Evolutionary conservation across 2,113 vertebrate genomes (phyloP).

Genomic region (Cichladusa arquata): DNA sequence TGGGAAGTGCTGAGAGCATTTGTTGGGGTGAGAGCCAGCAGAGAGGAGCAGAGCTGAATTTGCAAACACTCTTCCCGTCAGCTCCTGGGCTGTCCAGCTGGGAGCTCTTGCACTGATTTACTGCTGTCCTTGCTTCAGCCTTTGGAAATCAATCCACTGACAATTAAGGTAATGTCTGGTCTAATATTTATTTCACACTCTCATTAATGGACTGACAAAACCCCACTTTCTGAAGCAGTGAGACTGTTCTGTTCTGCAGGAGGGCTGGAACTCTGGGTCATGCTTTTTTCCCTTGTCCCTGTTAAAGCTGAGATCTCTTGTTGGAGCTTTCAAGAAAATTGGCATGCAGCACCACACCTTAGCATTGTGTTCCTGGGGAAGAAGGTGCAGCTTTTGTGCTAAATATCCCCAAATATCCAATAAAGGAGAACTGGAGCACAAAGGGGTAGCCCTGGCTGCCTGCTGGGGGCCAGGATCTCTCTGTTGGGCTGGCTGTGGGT

Average conservation of each 20-base stretch:
- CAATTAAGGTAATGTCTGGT: constrained; percentile 28
- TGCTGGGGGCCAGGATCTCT: not conserved
- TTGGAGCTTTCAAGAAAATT: not conserved
- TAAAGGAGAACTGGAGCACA: not conserved
- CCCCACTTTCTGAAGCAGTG: not conserved
- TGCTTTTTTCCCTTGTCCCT: not conserved
- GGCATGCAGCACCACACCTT: not conserved
- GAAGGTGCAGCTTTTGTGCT: not conserved
- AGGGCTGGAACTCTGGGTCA: not conserved
- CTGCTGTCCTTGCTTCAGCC: constrained; percentile 29
- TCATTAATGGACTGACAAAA: not conserved
- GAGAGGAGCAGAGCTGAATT: constrained; percentile 30
- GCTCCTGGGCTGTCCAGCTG: not conserved
- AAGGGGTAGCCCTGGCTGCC: not conserved
- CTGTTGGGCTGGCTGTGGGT: not conserved
- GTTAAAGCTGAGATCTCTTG: not conserved
- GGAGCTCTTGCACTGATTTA: not conserved
- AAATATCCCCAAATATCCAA: not conserved
- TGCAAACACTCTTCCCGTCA: not conserved
- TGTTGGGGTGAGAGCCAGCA: constrained; percentile 1
- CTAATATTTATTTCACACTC: not conserved
- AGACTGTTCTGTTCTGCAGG: not conserved
- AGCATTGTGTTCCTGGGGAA: not conserved
- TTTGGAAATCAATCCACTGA: constrained; percentile 39
- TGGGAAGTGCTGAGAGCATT: not conserved